Evolutionary conservation across 92 coral and sea anemone species (phyloP).

Genomic region (Isaurus tuberculatus): DNA sequence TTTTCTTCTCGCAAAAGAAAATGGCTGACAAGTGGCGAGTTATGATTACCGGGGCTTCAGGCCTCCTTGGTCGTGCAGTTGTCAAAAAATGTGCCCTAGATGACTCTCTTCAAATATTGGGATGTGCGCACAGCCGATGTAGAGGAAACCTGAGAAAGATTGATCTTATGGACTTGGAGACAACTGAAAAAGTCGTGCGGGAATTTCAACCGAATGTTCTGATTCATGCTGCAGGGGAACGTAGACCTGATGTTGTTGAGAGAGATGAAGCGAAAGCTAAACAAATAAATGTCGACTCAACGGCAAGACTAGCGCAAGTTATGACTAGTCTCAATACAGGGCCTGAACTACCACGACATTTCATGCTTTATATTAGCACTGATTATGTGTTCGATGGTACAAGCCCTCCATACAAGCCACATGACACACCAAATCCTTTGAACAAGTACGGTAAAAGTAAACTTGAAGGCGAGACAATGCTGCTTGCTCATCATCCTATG

Average conservation of each 20-base stretch:
- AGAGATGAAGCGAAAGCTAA: conserved; percentile 69
- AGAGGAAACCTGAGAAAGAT: conserved; percentile 70
- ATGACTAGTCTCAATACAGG: conserved; percentile 71
- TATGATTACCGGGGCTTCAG: conserved; percentile 86
- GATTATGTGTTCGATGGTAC: conserved; percentile 94
- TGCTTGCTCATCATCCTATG: conserved; percentile 53
- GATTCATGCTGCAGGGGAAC: conserved; percentile 85
- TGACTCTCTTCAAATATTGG: conserved; percentile 72
- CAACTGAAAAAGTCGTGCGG: conserved; percentile 69
- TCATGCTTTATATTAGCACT: conserved; percentile 85
- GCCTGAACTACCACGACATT: conserved; percentile 65
- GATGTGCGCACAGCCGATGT: conserved; percentile 82
- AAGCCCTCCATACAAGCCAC: conserved; percentile 78
- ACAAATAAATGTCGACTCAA: conserved; percentile 74
- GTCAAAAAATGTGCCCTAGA: conserved; percentile 68
- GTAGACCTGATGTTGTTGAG: conserved; percentile 86
- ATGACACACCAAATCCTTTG: conserved; percentile 81
- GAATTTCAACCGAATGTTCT: conserved; percentile 81
- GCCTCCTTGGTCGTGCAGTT: conserved; percentile 88
- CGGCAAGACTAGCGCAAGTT: conserved; percentile 68
- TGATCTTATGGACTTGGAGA: conserved; percentile 79
- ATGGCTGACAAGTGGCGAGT: conserved; percentile 77
- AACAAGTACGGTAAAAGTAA: conserved; percentile 88
- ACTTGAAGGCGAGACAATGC: conserved; percentile 75
- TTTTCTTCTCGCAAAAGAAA: conserved; percentile 8